Conservation (phyloP, 35 echinoderm and acorn worm genomes). For the Apostichopus californicus region DNA sequence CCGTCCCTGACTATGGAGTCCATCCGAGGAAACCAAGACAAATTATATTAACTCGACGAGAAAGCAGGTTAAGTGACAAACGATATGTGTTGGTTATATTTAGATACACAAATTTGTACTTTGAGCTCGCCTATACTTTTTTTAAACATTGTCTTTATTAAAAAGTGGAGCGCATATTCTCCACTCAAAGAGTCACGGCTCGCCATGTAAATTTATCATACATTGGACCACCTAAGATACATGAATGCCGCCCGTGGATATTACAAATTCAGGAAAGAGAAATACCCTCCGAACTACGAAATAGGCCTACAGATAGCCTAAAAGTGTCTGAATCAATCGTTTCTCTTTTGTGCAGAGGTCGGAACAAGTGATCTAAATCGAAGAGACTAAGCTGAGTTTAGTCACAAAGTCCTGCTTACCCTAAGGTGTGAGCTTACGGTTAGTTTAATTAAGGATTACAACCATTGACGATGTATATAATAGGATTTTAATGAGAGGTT, state of each 20-base stretch:
- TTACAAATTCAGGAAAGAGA: not conserved
- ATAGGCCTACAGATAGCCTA: slow-evolving; percentile 6
- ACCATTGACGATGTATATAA: not conserved
- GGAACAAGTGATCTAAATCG: not conserved
- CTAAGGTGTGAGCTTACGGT: not conserved
- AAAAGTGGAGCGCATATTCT: not conserved
- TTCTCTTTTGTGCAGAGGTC: not conserved
- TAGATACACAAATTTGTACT: too few species aligned
- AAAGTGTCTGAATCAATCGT: slow-evolving; percentile 27
- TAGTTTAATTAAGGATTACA: slow-evolving; percentile 42
- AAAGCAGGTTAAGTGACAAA: too few species aligned
- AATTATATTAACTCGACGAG: too few species aligned
- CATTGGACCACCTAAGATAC: slow-evolving; percentile 29
- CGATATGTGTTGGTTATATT: too few species aligned
- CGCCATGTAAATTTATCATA: slow-evolving; percentile 5
- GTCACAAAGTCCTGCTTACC: slow-evolving; percentile 17
- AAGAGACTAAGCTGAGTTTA: not conserved
- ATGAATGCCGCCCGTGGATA: slow-evolving; percentile 26
- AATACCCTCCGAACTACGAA: not conserved
- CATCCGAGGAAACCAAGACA: too few species aligned
- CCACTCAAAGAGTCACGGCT: not conserved
- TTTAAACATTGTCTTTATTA: too few species aligned
- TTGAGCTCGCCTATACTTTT: too few species aligned
- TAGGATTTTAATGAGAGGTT: slow-evolving; percentile 38
- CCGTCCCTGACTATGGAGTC: too few species aligned